phyloP scores from a whole-genome alignment of 2,888 invertebrate genomes.

The Nineta flava region DNA sequence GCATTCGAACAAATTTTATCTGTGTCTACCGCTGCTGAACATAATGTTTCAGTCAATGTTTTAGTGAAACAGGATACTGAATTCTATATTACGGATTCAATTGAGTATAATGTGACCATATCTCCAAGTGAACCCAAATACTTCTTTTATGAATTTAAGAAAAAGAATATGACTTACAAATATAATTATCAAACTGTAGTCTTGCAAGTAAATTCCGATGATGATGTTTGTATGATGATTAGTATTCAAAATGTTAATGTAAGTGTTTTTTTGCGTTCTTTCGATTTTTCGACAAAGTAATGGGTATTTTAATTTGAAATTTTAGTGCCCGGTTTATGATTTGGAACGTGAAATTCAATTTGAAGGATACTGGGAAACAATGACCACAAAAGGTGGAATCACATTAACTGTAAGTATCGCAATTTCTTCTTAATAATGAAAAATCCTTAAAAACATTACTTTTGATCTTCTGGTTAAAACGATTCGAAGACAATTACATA shows the following conservation, averaged over 20 bases:
- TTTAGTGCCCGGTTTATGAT: conserved; percentile 73
- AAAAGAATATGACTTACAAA: conserved; percentile 9
- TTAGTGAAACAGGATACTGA: conserved; percentile 37
- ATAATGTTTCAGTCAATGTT: conserved; percentile 40
- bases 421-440: too few species aligned
- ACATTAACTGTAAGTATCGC: conserved; percentile 49
- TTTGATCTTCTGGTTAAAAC: conserved; percentile 1
- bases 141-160: conserved; percentile 35
- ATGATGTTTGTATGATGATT: conserved; percentile 55
- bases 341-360: conserved; percentile 62
- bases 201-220: conserved; percentile 43
- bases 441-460: conserved; percentile 5
- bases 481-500: too few species aligned
- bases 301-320: conserved; percentile 17
- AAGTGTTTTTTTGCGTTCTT: conserved; percentile 20
- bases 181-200: conserved; percentile 30
- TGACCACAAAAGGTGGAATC: conserved; percentile 60
- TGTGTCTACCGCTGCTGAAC: conserved; percentile 37
- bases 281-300: too few species aligned
- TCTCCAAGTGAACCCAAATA: conserved; percentile 34
- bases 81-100: conserved; percentile 35
- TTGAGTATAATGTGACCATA: conserved; percentile 28
- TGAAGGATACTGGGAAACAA: conserved; percentile 62
- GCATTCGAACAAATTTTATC: conserved; percentile 15
- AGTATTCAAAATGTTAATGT: conserved; percentile 63